These are phyloP conservation scores for Cerastis rubricosa DNA, from an alignment of 2,888 invertebrate species.

Conservation along the genomic window DNA sequence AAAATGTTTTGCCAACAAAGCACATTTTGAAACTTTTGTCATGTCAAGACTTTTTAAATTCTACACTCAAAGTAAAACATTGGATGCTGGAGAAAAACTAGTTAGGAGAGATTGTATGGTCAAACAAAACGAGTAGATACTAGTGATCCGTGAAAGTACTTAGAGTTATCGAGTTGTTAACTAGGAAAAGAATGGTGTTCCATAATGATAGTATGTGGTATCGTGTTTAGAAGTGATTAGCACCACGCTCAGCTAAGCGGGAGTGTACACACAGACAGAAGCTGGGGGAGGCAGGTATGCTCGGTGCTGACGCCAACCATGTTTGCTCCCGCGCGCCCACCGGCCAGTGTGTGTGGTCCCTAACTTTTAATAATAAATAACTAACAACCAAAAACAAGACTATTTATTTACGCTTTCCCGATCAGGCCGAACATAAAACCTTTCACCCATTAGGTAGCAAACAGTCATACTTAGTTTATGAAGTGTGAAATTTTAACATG, in stretches of 20 bases:
- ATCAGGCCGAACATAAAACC: slow-evolving; percentile 60
- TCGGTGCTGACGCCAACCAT: slow-evolving; percentile 78
- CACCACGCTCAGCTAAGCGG: slow-evolving; percentile 81
- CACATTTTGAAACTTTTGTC: slow-evolving; percentile 55
- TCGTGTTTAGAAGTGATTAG: slow-evolving; percentile 87
- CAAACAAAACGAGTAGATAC: slow-evolving; percentile 71
- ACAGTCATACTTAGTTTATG: slow-evolving; percentile 72
- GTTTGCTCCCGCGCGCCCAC: slow-evolving; percentile 84
- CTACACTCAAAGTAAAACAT: slow-evolving; percentile 38
- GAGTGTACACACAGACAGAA: slow-evolving; percentile 80
- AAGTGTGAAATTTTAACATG: slow-evolving; percentile 74
- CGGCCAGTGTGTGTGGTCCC: slow-evolving; percentile 86
- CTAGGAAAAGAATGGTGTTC: slow-evolving; percentile 85
- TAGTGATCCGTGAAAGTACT: slow-evolving; percentile 79
- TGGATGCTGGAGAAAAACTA: slow-evolving; percentile 32
- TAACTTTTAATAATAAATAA: slow-evolving; percentile 62
- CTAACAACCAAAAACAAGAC: slow-evolving; percentile 30
- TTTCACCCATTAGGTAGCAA: slow-evolving; percentile 62
- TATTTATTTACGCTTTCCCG: slow-evolving; percentile 39
- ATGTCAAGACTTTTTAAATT: slow-evolving; percentile 32
- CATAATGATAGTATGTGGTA: slow-evolving; percentile 85
- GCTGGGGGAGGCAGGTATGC: slow-evolving; percentile 75
- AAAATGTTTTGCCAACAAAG: slow-evolving; percentile 79
- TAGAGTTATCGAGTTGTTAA: slow-evolving; percentile 84
- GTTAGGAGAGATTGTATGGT: slow-evolving; percentile 63